A percentile compares a stretch with the other conserved stretches of the same genome.
Conservation (phyloP, 1,140 invertebrate genomes). For the Drosophila ananassae region DNA sequence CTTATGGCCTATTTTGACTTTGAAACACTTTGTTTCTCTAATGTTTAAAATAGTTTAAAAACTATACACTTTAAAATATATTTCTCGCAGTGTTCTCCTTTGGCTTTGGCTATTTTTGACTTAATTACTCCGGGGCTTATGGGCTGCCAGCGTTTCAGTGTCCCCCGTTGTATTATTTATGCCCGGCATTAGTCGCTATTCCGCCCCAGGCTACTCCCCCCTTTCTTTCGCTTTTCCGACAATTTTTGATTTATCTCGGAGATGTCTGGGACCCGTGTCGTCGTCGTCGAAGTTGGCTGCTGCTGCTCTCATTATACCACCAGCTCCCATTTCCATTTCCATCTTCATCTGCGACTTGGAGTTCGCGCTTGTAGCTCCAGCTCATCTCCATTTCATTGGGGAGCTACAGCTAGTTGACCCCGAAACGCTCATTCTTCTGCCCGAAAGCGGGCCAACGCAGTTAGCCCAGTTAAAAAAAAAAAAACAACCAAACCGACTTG, state of each 20-base stretch:
- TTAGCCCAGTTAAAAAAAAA: slow-evolving; percentile 64
- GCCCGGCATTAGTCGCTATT: slow-evolving; percentile 48
- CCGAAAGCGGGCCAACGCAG: slow-evolving; percentile 43
- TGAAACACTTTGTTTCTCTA: not conserved
- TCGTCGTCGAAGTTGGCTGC: slow-evolving; percentile 5
- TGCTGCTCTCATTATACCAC: slow-evolving; percentile 52
- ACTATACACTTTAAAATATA: not conserved
- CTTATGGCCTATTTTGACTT: too few species aligned
- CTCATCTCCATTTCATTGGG: slow-evolving; percentile 60
- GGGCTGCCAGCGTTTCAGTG: slow-evolving; percentile 11
- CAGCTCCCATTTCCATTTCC: slow-evolving; percentile 33
- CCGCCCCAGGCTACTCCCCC: slow-evolving; percentile 1
- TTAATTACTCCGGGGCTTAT: slow-evolving; percentile 71
- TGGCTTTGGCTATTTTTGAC: slow-evolving; percentile 64
- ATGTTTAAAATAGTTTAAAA: not conserved
- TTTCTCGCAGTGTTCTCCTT: slow-evolving; percentile 13
- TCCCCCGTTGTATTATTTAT: slow-evolving; percentile 44
- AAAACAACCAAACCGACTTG: slow-evolving; percentile 25
- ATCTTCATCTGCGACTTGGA: slow-evolving; percentile 29
- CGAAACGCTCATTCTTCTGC: slow-evolving; percentile 51
- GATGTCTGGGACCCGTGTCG: slow-evolving; percentile 35
- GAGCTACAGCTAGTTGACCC: slow-evolving; percentile 67
- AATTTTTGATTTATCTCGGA: slow-evolving; percentile 57
- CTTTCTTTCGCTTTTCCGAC: slow-evolving; percentile 1
- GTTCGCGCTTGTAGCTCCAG: slow-evolving; percentile 18